These are phyloP conservation scores for Gonioctena quinquepunctata DNA, from an alignment of 1,140 invertebrate species.

Conservation along the genomic window DNA sequence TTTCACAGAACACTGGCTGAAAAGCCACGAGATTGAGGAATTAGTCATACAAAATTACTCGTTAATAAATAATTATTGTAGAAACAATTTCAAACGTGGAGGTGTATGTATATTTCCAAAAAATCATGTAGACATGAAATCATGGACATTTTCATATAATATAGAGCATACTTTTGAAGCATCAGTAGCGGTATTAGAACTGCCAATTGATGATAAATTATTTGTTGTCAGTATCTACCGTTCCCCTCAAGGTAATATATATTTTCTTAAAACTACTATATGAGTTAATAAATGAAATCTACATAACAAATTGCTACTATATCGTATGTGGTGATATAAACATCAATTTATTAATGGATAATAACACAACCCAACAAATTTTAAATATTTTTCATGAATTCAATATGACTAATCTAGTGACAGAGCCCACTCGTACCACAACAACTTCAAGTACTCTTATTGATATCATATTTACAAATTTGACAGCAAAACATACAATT, in stretches of 20 bases:
- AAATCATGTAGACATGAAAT: not conserved
- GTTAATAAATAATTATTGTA: constrained; percentile 8
- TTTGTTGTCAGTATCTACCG: constrained; percentile 3
- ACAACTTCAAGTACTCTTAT: not conserved
- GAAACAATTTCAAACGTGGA: constrained; percentile 6
- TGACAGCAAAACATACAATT: not conserved
- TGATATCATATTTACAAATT: not conserved
- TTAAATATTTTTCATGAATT: constrained; percentile 1
- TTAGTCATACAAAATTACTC: constrained; percentile 3
- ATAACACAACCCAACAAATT: not conserved
- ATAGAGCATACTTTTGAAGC: not conserved
- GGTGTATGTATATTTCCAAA: constrained; percentile 6
- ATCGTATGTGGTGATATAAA: constrained; percentile 4
- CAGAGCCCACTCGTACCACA: not conserved
- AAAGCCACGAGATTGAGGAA: constrained; percentile 1
- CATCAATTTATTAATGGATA: constrained; percentile 1
- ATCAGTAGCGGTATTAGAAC: not conserved
- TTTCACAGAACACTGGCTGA: constrained; percentile 6
- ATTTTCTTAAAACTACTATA: not conserved
- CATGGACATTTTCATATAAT: not conserved
- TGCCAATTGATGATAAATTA: not conserved
- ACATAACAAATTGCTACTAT: not conserved
- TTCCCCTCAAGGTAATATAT: not conserved
- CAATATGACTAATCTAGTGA: not conserved
- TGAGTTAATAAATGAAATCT: not conserved